phyloP scores from a whole-genome alignment of 2,888 invertebrate genomes.

The Lysandra coridon region DNA sequence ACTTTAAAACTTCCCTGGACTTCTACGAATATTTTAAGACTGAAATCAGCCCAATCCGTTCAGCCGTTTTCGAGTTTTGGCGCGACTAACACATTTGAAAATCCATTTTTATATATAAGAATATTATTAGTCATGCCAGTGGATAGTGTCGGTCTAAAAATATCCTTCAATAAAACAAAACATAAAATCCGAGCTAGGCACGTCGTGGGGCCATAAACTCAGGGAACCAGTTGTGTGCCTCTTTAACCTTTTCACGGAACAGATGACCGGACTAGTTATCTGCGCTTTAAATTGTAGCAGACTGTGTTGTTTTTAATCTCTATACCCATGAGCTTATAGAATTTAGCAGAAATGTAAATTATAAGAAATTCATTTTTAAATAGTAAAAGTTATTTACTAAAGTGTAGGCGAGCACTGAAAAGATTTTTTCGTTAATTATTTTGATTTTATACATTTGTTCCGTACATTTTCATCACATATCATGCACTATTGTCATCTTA shows the following conservation, averaged over 20 bases:
- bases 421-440: background rate
- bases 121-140: background rate
- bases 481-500: too few species aligned
- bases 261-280: conserved; percentile 12
- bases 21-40: too few species aligned
- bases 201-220: background rate
- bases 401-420: background rate
- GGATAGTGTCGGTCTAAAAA: conserved; percentile 1
- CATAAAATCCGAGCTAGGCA: background rate
- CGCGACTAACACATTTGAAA: too few species aligned
- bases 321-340: background rate
- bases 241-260: conserved; percentile 24
- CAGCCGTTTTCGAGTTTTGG: too few species aligned
- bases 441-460: background rate
- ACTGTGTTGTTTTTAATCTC: background rate
- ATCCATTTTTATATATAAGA: too few species aligned
- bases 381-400: background rate
- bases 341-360: background rate
- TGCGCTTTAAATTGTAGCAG: conserved; percentile 21
- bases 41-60: too few species aligned
- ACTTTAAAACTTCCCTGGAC: too few species aligned
- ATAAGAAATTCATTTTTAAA: too few species aligned
- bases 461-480: background rate
- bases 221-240: conserved; percentile 23
- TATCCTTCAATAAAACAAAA: background rate